Base-by-base conservation (phyloP, 2,797 vertebrate species). In the Rhynchonycteris naso region DNA sequence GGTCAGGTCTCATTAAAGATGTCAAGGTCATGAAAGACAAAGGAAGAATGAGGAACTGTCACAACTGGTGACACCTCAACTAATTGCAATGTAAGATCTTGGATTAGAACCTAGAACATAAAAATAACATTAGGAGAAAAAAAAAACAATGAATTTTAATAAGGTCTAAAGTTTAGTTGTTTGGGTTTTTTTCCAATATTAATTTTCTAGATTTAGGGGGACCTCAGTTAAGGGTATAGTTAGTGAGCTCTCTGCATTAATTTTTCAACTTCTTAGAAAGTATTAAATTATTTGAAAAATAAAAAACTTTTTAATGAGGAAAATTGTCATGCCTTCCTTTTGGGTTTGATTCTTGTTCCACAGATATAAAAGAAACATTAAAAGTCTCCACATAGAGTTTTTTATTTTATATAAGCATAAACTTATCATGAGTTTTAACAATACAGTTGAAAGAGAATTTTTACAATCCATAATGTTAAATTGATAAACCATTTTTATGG, bases 201-300 rank as follows among this genome's bases (percentile, higher is more conserved):
- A 90, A 63, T 76, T 80, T 95, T 43, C 59, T 80, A 79, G 19
- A 76, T 61, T 68, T 81, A 93, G n/a, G 75, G 28, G 14, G 92
- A 83, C 38, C 54, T 63, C 24, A 7, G 24, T 66, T n/a, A 87
- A 83, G 50, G 38, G 26, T 80, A 47, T 69, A 86, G 66, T 52
- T 74, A 26, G 4, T 72, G 35, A 91, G 43, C 4, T 22, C 14
- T 90, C 50, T 92, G 26, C 80, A 78, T 8, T 80, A 75, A 47
- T 91, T 81, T 58, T 68, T 50, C 5, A 92, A 88, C 30, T 81
- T 90, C 87, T 80, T 6, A 83, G 1, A 68, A 86, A 83, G 14
- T 54, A 76, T 59, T 61, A 74, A 68, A 82, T 91, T 50, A 80
- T 80, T 68, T 81, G 0, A 43, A 94, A 94, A 81, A 63, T 68